Conservation (phyloP, 1,140 invertebrate species). For the Leptopilina clavipes region DNA sequence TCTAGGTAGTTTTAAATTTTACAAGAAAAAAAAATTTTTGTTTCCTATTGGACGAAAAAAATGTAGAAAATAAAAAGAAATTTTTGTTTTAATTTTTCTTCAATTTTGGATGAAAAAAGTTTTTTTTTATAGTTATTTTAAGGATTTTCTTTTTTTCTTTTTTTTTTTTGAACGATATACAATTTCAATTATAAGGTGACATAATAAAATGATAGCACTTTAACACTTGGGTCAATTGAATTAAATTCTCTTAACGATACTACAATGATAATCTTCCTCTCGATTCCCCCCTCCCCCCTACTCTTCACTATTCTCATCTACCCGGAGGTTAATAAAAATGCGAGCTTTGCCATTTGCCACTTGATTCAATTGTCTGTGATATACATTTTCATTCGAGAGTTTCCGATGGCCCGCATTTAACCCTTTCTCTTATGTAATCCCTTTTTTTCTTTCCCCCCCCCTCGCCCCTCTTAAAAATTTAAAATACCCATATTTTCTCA, state of each 20-base stretch:
- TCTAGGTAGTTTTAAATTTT: too few relatives aligned
- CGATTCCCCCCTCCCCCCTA: too few relatives aligned
- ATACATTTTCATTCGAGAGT: slow-evolving; percentile 32
- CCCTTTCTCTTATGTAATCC: neutral
- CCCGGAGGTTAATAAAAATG: slow-evolving; percentile 42
- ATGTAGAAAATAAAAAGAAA: too few relatives aligned
- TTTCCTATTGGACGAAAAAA: too few relatives aligned
- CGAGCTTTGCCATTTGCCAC: slow-evolving; percentile 41
- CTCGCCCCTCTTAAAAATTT: neutral
- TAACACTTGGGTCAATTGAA: neutral
- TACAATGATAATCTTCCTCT: slow-evolving; percentile 25
- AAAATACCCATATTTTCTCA: neutral
- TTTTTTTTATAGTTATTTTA: too few relatives aligned
- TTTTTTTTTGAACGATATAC: neutral
- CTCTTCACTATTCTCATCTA: neutral
- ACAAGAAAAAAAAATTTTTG: too few relatives aligned
- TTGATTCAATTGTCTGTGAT: slow-evolving; percentile 19
- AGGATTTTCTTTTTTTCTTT: too few relatives aligned
- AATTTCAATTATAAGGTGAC: neutral
- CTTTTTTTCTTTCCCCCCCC: neutral
- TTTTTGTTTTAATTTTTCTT: too few relatives aligned
- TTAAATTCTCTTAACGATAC: neutral
- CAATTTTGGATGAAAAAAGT: too few relatives aligned
- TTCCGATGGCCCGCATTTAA: neutral
- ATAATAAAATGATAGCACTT: neutral